Base-by-base conservation (phyloP, 2,888 invertebrate genomes). In the Idaea aversata region DNA sequence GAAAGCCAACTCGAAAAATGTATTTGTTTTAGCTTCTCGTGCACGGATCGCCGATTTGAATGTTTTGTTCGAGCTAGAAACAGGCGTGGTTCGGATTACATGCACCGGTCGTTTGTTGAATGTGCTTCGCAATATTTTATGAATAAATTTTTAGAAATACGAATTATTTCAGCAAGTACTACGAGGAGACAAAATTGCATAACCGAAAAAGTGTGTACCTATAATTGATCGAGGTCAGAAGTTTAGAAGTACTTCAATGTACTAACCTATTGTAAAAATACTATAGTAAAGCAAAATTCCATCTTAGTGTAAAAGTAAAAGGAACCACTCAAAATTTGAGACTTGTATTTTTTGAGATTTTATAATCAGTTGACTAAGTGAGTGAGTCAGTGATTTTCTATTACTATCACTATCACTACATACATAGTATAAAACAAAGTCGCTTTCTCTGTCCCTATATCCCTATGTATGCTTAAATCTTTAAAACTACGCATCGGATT, bases 41-140 rank as follows among this genome's bases (percentile, higher is more conserved):
- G 65, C 63, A 74, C 65, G 65, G 67, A 16, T 63, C 66, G 67
- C 67, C 72, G 25, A 69, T 72, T 74, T 68, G 65, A 74, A 75
- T 72, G 65, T 69, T 63, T 68, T 69, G 64, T 74, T 68, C 67
- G 65, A 67, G 65, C 71, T 72, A 59, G 66, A 61, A 61, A 67
- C 60, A 69, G 71, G 71, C 76, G 72, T 64, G 65, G 65, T 63
- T 62, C 47, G 72, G 74, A 70, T 74, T 74, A 74, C 63, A 74
- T 63, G 70, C 63, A 61, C 16, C 66, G 61, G 25, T 68, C n/a
- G 34, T 36, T 57, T n/a, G 47, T 34, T 13, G 34, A 59, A 59
- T 59, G 59, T 57, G 57, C 15, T 58, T 58, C 16, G 59, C 58
- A 34, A 59, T 47, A 47, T 10, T 47, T 47, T 47, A 47, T 47